A percentile compares a stretch with the other conserved stretches of the same genome.
phyloP scores from a whole-genome alignment of 1,140 invertebrate genomes.

The Anoplophora glabripennis region DNA sequence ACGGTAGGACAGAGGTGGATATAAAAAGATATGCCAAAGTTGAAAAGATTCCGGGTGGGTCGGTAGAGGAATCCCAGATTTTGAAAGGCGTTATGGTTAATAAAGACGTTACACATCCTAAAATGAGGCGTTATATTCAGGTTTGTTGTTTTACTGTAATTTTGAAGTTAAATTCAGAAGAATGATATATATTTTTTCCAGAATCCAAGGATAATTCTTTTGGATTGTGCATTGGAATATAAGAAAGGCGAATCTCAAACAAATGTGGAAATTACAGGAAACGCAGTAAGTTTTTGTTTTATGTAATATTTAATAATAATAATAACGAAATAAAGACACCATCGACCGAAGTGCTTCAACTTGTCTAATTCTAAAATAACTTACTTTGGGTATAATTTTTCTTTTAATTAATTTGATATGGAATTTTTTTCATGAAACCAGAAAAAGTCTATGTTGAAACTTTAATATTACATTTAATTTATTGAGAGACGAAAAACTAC shows the following conservation, averaged over 20 bases:
- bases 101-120: conserved; percentile 97
- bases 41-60: conserved; percentile 96
- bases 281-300: conserved; percentile 57
- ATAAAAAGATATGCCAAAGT: conserved; percentile 97
- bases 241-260: conserved; percentile 99
- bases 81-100: conserved; percentile 96
- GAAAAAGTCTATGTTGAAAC: too few species aligned
- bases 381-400: too few species aligned
- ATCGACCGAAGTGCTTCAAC: too few species aligned
- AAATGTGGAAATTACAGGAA: conserved; percentile 93
- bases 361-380: too few species aligned
- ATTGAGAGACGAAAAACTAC: too few species aligned
- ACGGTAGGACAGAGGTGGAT: conserved; percentile 92
- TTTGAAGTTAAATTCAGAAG: not conserved
- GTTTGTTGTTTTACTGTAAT: conserved; percentile 17
- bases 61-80: conserved; percentile 93
- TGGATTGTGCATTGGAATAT: conserved; percentile 97
- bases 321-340: too few species aligned
- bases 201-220: conserved; percentile 91
- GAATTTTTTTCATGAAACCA: too few species aligned
- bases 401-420: too few species aligned
- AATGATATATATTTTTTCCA: conserved; percentile 24
- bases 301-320: too few species aligned
- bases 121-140: conserved; percentile 93
- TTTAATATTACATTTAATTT: too few species aligned